Conservation (phyloP, 2,797 vertebrate genomes). For the Phaenicophaeus curvirostris region DNA sequence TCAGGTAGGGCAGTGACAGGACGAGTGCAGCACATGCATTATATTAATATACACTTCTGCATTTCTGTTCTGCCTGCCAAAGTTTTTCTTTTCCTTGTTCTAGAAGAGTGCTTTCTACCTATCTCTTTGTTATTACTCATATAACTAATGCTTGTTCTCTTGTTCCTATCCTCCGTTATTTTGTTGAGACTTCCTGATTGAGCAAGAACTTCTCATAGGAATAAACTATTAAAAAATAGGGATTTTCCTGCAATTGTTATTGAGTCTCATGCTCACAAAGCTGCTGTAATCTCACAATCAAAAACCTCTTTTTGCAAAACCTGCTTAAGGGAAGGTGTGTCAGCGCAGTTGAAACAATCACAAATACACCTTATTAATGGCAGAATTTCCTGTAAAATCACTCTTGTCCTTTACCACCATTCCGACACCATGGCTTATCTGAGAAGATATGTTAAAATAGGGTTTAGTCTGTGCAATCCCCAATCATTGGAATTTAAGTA, state of each 20-base stretch:
- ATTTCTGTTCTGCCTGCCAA: not conserved
- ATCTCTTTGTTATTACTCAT: slow-evolving; percentile 6
- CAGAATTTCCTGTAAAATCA: not conserved
- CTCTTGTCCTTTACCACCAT: not conserved
- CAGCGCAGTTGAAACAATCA: not conserved
- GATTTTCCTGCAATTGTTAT: slow-evolving; percentile 10
- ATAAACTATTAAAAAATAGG: not conserved
- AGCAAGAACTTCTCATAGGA: slow-evolving; percentile 17
- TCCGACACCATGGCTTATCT: not conserved
- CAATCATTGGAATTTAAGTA: not conserved
- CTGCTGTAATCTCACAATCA: not conserved
- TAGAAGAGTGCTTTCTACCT: not conserved
- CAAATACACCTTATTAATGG: not conserved
- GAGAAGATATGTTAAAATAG: not conserved
- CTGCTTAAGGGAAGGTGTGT: not conserved
- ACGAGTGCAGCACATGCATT: fast-evolving
- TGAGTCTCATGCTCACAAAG: not conserved
- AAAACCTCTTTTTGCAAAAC: slow-evolving; percentile 1
- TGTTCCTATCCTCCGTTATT: not conserved
- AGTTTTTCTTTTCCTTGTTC: not conserved
- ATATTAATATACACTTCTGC: not conserved
- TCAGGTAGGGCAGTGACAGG: too few relatives aligned
- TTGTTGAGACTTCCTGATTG: slow-evolving; percentile 20
- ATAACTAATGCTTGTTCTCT: not conserved
- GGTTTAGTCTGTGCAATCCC: not conserved